Conservation (phyloP, 2,888 invertebrate species). For the Ellobium chinense region DNA sequence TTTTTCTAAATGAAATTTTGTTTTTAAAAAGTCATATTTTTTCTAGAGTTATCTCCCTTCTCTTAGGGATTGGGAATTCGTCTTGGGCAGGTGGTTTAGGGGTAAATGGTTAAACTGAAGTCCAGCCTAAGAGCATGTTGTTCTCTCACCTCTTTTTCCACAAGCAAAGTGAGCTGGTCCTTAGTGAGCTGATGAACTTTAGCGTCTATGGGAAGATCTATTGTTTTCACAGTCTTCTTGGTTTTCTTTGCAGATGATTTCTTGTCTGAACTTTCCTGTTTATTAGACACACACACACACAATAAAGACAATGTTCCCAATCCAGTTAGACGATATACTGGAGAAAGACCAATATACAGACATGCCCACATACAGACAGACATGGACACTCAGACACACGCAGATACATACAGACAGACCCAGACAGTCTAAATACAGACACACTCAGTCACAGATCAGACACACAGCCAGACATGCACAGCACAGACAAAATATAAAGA, state of each 20-base stretch:
- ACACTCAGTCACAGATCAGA: not conserved
- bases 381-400: not conserved
- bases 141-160: slow-evolving; percentile 87
- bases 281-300: too few species aligned
- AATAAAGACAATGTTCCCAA: too few species aligned
- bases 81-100: too few species aligned
- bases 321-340: too few species aligned
- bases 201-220: slow-evolving; percentile 92
- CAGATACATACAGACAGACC: not conserved
- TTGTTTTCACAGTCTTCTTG: slow-evolving; percentile 87
- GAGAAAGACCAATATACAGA: too few species aligned
- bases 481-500: too few species aligned
- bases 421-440: not conserved
- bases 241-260: slow-evolving; percentile 64
- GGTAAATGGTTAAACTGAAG: not conserved
- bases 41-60: too few species aligned
- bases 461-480: too few species aligned
- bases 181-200: slow-evolving; percentile 86
- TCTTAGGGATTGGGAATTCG: too few species aligned
- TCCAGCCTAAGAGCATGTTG: too few species aligned
- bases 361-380: not conserved
- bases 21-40: too few species aligned
- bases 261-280: slow-evolving; percentile 53
- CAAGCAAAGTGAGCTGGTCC: slow-evolving; percentile 86
- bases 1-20: too few species aligned